These are phyloP conservation scores for Volucella inflata DNA, from an alignment of 2,888 invertebrate genomes.

Conservation along the genomic window DNA sequence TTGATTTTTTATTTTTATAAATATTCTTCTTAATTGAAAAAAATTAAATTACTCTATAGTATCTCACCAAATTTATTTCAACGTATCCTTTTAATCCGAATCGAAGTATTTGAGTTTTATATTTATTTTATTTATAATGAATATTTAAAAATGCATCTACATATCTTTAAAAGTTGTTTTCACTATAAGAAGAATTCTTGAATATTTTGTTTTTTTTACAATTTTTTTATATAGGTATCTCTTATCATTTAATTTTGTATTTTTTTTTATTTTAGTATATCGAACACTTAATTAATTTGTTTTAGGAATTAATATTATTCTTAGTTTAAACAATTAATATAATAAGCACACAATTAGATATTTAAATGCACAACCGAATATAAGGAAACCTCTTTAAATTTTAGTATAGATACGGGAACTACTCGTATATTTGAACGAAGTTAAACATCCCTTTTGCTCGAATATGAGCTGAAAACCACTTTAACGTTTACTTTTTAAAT, in stretches of 20 bases:
- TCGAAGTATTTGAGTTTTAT: not conserved
- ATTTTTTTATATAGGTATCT: not conserved
- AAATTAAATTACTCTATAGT: too few species aligned
- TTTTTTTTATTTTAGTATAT: constrained; percentile 3
- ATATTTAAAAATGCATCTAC: too few species aligned
- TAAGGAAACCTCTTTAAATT: constrained; percentile 17
- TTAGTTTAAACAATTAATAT: constrained; percentile 5
- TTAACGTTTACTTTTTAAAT: not conserved
- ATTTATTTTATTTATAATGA: too few species aligned
- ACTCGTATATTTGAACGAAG: too few species aligned
- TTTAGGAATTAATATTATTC: not conserved
- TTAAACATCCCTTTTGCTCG: not conserved
- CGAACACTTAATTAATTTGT: not conserved
- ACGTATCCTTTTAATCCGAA: constrained; percentile 25
- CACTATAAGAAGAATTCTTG: not conserved
- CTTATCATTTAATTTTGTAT: not conserved
- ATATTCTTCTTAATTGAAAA: not conserved
- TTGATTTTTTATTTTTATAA: too few species aligned
- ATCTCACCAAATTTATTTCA: constrained; percentile 7
- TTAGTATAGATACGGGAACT: not conserved
- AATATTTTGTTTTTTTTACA: constrained; percentile 1
- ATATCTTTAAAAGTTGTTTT: constrained; percentile 2
- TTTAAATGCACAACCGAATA: constrained; percentile 33
- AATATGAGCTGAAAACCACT: constrained; percentile 1
- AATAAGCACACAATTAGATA: not conserved